Evolutionary conservation across 1,140 invertebrate genomes (phyloP).

Genomic region (Megalonaias nervosa): DNA sequence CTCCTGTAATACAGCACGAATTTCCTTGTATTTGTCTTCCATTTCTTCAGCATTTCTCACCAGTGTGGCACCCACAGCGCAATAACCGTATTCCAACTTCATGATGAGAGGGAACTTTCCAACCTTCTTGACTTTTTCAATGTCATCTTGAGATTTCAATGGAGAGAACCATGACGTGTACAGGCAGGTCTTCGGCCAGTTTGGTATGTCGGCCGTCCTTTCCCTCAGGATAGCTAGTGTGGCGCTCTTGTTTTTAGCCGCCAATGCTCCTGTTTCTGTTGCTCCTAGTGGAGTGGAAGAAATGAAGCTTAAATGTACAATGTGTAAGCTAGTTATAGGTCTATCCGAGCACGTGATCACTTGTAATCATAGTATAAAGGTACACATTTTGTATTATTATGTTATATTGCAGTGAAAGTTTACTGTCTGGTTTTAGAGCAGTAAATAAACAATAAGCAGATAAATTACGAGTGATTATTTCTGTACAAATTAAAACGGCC

Average conservation of each 20-base stretch:
- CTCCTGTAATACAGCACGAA: slow-evolving; percentile 19
- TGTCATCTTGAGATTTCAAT: slow-evolving; percentile 26
- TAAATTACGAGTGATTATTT: too few relatives aligned
- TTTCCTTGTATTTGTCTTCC: slow-evolving; percentile 11
- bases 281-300: not conserved
- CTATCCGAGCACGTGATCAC: too few relatives aligned
- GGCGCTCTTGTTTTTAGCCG: slow-evolving; percentile 47
- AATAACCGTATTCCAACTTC: slow-evolving; percentile 53
- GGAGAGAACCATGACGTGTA: slow-evolving; percentile 28
- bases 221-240: slow-evolving; percentile 35
- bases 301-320: too few relatives aligned
- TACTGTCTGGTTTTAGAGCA: too few relatives aligned
- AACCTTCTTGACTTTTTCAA: not conserved
- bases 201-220: slow-evolving; percentile 36
- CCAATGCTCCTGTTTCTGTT: slow-evolving; percentile 28
- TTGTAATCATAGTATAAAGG: too few relatives aligned
- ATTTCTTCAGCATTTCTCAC: slow-evolving; percentile 39
- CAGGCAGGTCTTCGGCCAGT: slow-evolving; percentile 41
- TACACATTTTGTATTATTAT: too few relatives aligned
- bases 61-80: slow-evolving; percentile 48
- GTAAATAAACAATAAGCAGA: too few relatives aligned
- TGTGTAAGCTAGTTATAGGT: too few relatives aligned
- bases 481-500: too few relatives aligned
- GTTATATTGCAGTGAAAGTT: too few relatives aligned
- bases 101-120: slow-evolving; percentile 36